These are phyloP conservation scores for Agrotis puta DNA, from an alignment of 2,888 invertebrate genomes.

Conservation along the genomic window DNA sequence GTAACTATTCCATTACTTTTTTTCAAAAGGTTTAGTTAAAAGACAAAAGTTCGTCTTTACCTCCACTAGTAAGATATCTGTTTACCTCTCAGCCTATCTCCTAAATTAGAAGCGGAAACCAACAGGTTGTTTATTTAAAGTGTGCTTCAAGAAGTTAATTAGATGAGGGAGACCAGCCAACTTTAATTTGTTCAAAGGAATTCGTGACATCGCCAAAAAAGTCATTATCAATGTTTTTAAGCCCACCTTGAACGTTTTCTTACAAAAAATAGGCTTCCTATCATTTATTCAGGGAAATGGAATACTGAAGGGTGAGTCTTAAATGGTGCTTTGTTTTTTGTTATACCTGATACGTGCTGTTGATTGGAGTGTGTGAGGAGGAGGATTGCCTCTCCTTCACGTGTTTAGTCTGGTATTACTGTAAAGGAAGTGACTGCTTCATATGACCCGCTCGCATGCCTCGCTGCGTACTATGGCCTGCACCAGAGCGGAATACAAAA, in stretches of 20 bases:
- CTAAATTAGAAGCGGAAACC: conserved; percentile 60
- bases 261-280: conserved; percentile 50
- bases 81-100: conserved; percentile 45
- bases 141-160: conserved; percentile 72
- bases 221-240: conserved; percentile 67
- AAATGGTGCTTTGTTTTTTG: conserved; percentile 16
- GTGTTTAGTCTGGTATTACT: too few relatives aligned
- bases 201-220: conserved; percentile 70
- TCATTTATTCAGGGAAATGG: conserved; percentile 42
- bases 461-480: too few relatives aligned
- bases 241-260: conserved; percentile 51
- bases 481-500: too few relatives aligned
- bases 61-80: conserved; percentile 35
- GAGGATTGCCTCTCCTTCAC: too few relatives aligned
- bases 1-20: background rate
- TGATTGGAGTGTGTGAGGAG: background rate
- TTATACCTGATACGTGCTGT: background rate
- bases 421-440: too few relatives aligned
- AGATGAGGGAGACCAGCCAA: conserved; percentile 69
- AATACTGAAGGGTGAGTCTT: conserved; percentile 25
- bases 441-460: too few relatives aligned
- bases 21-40: background rate
- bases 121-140: conserved; percentile 71
- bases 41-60: conserved; percentile 12
- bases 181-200: conserved; percentile 72